A percentile compares a stretch with the other conserved stretches of the same genome.
Evolutionary conservation across 2,797 vertebrate species (phyloP).

Genomic region (Hoplostethus mediterraneus): DNA sequence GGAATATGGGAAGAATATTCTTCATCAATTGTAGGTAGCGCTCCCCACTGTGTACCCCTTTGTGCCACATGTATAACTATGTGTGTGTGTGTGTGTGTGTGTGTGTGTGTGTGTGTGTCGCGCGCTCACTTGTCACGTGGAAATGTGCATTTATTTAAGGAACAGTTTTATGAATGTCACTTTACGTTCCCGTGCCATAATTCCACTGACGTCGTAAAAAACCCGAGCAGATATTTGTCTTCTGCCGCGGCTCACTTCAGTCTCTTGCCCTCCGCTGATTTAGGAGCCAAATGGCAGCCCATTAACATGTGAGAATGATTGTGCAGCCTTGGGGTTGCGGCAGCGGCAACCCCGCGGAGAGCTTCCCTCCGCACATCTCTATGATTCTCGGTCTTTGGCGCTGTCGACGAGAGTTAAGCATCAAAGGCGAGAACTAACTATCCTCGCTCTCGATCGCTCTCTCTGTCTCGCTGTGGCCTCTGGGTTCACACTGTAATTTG

Average conservation of each 20-base stretch:
- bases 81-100: conserved; percentile 18
- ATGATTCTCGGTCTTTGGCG: conserved; percentile 73
- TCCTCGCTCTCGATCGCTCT: conserved; percentile 74
- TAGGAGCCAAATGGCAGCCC: conserved; percentile 80
- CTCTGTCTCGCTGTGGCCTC: conserved; percentile 81
- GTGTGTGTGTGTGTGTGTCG: conserved; percentile 3
- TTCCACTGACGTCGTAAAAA: conserved; percentile 55
- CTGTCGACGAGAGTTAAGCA: conserved; percentile 79
- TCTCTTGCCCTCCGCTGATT: conserved; percentile 75
- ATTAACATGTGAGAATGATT: conserved; percentile 81
- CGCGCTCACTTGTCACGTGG: not conserved
- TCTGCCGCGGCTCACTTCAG: conserved; percentile 61
- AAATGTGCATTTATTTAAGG: conserved; percentile 44
- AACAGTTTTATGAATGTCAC: conserved; percentile 55
- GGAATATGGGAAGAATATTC: conserved; percentile 69
- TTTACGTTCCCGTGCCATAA: conserved; percentile 54
- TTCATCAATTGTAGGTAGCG: conserved; percentile 62
- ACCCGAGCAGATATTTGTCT: conserved; percentile 76
- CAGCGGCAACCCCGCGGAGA: conserved; percentile 73
- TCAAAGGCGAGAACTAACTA: conserved; percentile 80
- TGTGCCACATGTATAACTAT: conserved; percentile 48
- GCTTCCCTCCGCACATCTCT: conserved; percentile 63
- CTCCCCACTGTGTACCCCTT: conserved; percentile 70
- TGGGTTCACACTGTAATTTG: conserved; percentile 86
- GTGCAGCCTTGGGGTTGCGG: conserved; percentile 74